Percentiles rank a stretch among this genome's conserved stretches.
Evolutionary conservation across 1,140 invertebrate species (phyloP).

Genomic region (Pseudobourletiella spinata): DNA sequence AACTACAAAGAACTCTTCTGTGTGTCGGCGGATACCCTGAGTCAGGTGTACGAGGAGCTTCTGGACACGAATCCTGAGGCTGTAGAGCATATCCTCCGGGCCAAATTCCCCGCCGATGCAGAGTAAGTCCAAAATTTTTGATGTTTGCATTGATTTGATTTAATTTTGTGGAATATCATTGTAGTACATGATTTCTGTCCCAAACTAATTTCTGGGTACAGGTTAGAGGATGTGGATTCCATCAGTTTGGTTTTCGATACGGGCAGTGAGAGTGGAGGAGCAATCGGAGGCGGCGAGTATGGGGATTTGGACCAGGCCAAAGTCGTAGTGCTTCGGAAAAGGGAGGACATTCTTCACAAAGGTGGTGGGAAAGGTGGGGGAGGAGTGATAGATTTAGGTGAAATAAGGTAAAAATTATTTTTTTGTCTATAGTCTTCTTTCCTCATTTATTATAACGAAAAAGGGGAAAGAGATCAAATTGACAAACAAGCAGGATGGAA

Average conservation of each 20-base stretch:
- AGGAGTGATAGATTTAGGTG: no score
- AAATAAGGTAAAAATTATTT: no score
- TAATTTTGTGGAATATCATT: constrained; percentile 3
- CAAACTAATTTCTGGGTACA: no score
- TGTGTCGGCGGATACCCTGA: constrained; percentile 64
- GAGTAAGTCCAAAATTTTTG: no score
- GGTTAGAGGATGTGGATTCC: constrained; percentile 38
- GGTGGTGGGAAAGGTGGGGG: constrained; percentile 55
- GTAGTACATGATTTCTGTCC: no score
- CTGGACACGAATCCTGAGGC: constrained; percentile 70
- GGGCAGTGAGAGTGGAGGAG: constrained; percentile 39
- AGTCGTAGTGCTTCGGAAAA: constrained; percentile 23
- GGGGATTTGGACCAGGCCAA: no score
- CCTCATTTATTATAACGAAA: no score
- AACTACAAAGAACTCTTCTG: constrained; percentile 64
- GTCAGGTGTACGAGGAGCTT: constrained; percentile 75
- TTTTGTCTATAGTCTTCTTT: no score
- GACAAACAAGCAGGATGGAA: no score
- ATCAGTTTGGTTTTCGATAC: constrained; percentile 40
- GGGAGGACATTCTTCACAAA: constrained; percentile 61
- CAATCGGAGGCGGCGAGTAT: no score
- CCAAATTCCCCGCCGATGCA: constrained; percentile 46
- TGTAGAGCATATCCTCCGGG: constrained; percentile 56
- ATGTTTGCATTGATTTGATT: constrained; percentile 47
- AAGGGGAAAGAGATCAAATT: no score